A percentile compares a stretch with the other conserved stretches of the same genome.
phyloP scores from a whole-genome alignment of 2,113 vertebrate species.

The Pseudopodoces humilis region DNA sequence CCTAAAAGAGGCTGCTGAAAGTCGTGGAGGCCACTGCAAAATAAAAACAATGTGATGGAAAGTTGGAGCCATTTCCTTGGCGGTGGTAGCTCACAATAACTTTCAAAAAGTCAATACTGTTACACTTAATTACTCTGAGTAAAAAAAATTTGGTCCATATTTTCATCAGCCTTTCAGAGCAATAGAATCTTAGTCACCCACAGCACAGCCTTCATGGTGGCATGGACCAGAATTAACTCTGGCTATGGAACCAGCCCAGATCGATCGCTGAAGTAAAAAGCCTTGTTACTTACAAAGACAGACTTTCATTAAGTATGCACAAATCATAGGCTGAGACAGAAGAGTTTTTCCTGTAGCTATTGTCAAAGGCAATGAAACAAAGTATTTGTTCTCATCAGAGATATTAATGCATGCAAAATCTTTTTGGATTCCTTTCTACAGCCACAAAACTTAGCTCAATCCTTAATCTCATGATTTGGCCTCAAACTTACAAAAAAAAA shows the following conservation, averaged over 20 bases:
- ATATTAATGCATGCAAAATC: not conserved
- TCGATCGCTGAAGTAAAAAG: conserved; percentile 36
- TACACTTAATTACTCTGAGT: not conserved
- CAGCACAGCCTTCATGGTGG: not conserved
- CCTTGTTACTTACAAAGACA: conserved; percentile 22
- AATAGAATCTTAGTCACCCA: not conserved
- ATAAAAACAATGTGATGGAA: not conserved
- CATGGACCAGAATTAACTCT: conserved; percentile 15
- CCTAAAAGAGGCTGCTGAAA: not conserved
- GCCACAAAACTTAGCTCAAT: not conserved
- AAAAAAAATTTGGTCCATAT: not conserved
- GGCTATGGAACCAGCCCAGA: conserved; percentile 14
- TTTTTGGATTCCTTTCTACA: not conserved
- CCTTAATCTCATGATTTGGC: not conserved
- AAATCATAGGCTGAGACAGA: conserved; percentile 44
- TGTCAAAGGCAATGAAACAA: conserved; percentile 12
- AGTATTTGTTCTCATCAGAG: not conserved
- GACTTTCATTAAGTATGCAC: conserved; percentile 32
- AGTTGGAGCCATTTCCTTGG: not conserved
- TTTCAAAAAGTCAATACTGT: conserved; percentile 17
- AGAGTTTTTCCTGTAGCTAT: not conserved
- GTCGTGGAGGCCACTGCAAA: not conserved
- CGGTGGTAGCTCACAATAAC: not conserved
- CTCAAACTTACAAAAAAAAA: not conserved
- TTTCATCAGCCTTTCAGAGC: conserved; percentile 26